Evolutionary conservation across 2,113 vertebrate species (phyloP).

Genomic region (Mystacornis crossleyi): DNA sequence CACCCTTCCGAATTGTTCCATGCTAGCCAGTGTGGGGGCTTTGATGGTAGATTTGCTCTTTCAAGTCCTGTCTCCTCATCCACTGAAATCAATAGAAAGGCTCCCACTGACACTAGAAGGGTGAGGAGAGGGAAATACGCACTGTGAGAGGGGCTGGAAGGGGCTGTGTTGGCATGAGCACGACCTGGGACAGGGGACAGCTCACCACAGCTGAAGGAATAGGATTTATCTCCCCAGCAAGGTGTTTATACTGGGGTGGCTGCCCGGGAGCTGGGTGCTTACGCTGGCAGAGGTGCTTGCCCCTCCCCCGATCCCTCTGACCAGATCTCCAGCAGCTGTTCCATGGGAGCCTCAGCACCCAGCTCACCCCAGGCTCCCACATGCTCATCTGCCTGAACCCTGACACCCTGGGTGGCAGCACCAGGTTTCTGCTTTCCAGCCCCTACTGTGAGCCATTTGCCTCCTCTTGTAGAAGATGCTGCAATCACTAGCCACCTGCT

Average conservation of each 20-base stretch:
- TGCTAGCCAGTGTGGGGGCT: rapidly evolving
- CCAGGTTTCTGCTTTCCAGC: not conserved
- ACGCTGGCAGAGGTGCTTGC: rapidly evolving
- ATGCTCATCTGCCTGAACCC: not conserved
- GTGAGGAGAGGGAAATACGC: not conserved
- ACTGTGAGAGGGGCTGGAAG: not conserved
- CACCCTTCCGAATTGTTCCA: not conserved
- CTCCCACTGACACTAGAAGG: not conserved
- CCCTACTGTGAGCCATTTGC: not conserved
- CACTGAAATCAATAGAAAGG: not conserved
- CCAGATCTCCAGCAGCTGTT: not conserved
- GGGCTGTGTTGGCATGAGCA: not conserved
- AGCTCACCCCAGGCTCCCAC: rapidly evolving
- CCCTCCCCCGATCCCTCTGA: not conserved
- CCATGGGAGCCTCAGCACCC: rapidly evolving
- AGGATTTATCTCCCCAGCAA: not conserved
- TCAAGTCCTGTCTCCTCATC: not conserved
- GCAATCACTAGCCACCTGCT: not conserved
- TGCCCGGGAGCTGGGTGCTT: not conserved
- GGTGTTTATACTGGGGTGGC: not conserved
- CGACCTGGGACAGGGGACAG: not conserved
- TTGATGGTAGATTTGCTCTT: not conserved
- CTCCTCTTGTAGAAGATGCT: not conserved
- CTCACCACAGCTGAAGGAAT: not conserved
- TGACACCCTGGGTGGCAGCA: not conserved